phyloP scores from a whole-genome alignment of 1,140 invertebrate species.

The Parapsyche elsis region DNA sequence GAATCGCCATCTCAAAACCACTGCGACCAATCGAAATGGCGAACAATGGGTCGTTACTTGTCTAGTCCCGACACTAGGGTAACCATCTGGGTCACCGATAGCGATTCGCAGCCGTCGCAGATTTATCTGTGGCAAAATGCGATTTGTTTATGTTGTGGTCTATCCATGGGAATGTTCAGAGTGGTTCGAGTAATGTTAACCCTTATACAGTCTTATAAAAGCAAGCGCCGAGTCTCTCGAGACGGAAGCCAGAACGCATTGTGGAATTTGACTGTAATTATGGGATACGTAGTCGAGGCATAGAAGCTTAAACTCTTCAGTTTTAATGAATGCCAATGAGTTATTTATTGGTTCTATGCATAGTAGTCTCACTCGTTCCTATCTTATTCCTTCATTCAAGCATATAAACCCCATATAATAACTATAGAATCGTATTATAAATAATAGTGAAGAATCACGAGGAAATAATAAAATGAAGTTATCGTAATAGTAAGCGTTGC shows the following conservation, averaged over 20 bases:
- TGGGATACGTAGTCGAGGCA: no score
- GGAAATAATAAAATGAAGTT: no score
- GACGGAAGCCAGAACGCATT: neutral
- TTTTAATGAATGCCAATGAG: neutral
- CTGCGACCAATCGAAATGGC: conserved; percentile 31
- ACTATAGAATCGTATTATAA: no score
- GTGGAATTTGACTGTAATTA: neutral
- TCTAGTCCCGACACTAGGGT: conserved; percentile 9
- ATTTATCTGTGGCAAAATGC: conserved; percentile 17
- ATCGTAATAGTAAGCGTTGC: no score
- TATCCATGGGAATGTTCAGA: neutral
- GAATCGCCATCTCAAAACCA: conserved; percentile 32
- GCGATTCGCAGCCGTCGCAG: neutral
- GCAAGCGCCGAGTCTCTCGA: neutral
- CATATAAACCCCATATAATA: no score
- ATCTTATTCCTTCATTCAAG: no score
- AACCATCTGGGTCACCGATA: conserved; percentile 40
- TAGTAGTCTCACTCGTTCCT: no score
- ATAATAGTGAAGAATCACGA: no score
- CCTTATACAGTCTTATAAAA: no score
- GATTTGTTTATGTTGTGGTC: conserved; percentile 24
- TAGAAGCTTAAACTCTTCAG: neutral
- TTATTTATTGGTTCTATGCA: no score
- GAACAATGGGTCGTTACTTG: conserved; percentile 43
- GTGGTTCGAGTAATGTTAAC: neutral